A percentile compares a stretch with the other conserved stretches of the same genome.
Conservation (phyloP, 2,113 vertebrate species). For the Glaucomys volans region DNA sequence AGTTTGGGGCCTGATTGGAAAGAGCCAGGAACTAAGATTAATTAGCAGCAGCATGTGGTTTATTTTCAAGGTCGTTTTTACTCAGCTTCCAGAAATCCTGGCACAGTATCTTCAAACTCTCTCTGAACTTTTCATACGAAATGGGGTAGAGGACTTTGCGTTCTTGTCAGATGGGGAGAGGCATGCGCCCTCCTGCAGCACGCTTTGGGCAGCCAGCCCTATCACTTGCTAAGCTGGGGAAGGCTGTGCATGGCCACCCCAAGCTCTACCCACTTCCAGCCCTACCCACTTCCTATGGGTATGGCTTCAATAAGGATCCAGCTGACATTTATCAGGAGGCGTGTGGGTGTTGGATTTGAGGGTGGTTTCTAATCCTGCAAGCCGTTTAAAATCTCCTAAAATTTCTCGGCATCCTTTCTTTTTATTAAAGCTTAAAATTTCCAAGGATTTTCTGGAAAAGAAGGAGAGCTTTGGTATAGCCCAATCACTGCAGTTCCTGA, state of each 20-base stretch:
- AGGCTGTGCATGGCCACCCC: not conserved
- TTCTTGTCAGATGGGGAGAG: constrained; percentile 76
- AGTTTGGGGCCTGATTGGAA: constrained; percentile 84
- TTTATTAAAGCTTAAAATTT: constrained; percentile 81
- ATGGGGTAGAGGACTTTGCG: constrained; percentile 68
- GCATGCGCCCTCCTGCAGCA: constrained; percentile 72
- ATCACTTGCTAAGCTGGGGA: not conserved
- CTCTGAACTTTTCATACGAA: constrained; percentile 82
- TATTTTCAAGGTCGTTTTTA: constrained; percentile 79
- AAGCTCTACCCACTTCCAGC: not conserved
- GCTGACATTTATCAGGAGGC: constrained; percentile 83
- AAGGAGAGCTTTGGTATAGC: constrained; percentile 78
- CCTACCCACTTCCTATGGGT: constrained; percentile 46
- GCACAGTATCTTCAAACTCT: constrained; percentile 82
- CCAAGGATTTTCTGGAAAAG: constrained; percentile 77
- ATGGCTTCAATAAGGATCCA: constrained; percentile 73
- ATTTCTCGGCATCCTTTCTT: constrained; percentile 80
- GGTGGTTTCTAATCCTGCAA: constrained; percentile 82
- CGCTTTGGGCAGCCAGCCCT: constrained; percentile 70
- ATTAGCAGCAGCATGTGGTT: constrained; percentile 81
- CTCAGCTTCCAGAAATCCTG: constrained; percentile 82
- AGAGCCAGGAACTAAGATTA: constrained; percentile 85
- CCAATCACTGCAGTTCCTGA: constrained; percentile 56
- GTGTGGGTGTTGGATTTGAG: constrained; percentile 70
- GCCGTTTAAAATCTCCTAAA: constrained; percentile 85